Evolutionary conservation across 2,888 invertebrate species (phyloP), one percentile per base, ranked within the genome.

Genomic region (Pachliopta kotzebuea): DNA sequence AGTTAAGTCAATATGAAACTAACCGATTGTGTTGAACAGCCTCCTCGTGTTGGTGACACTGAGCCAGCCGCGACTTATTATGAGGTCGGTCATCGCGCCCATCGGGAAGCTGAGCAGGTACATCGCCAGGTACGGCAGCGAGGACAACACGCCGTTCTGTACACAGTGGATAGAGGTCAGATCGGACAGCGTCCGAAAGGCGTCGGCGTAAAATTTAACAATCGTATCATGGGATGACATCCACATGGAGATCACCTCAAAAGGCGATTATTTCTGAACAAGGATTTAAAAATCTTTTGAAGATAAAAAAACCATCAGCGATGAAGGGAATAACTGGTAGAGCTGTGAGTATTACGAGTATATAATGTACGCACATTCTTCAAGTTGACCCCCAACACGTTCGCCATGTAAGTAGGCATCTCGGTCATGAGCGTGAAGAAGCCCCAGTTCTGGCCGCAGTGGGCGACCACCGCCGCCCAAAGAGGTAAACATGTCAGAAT

Each of bases 361-460:
- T 21, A 42, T 21, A 4, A 26, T 21, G 31, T 56, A 62, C 82
- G 78, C 76, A 94, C 94, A 73, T 85, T 83, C 72, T 93, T 90
- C 8, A 95, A 91, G 63, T 95, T 78, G 58, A 94, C 92, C 17
- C 86, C 78, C 0, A 95, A 86, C 0, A 94, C 93, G 52, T 86
- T 87, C 49, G 90, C 88, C 91, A 96, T 93, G 76, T 95, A 96
- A 0, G 93, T 93, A 0, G 96, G 95, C 78, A 95, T 94, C 81
- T 95, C 93, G 0, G 95, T 95, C 66, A 95, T 86, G 4, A 96
- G 83, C 0, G 94, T 95, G 83, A 94, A 95, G 84, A 94, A 95
- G 11, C 95, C 95, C 95, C 95, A 96, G 71, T 94, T 95, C 71
- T 95, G 94, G 0, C 94, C 94, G 67, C 94, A 93, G 71, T 95